These are phyloP conservation scores for Corythucha ciliata DNA, from an alignment of 2,888 invertebrate species.

Conservation along the genomic window DNA sequence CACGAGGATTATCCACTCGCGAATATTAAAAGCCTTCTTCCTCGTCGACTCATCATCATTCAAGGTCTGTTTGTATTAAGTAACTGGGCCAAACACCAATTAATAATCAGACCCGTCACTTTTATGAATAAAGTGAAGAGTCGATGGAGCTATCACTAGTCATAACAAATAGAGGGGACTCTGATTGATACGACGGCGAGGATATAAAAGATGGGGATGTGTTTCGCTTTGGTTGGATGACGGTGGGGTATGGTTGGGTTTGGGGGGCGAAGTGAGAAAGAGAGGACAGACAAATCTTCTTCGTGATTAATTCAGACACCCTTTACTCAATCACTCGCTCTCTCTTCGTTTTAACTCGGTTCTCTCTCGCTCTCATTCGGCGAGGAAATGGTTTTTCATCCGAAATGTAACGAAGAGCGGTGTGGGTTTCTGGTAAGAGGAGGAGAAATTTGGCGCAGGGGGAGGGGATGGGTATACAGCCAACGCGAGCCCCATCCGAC, in stretches of 20 bases:
- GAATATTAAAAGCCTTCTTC: too few relatives aligned
- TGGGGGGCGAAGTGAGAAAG: too few relatives aligned
- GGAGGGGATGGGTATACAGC: background rate
- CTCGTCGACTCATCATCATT: too few relatives aligned
- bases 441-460: constrained; percentile 1
- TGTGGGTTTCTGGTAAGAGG: background rate
- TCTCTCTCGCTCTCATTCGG: background rate
- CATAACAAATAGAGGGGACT: constrained; percentile 1
- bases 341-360: background rate
- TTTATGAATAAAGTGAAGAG: too few relatives aligned
- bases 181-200: constrained; percentile 3
- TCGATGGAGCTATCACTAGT: background rate
- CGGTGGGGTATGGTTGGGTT: too few relatives aligned
- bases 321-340: background rate
- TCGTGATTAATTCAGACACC: constrained; percentile 15
- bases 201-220: too few relatives aligned
- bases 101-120: too few relatives aligned
- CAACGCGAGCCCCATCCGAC: too few relatives aligned
- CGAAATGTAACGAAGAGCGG: background rate
- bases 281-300: constrained; percentile 10
- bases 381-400: background rate
- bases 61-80: too few relatives aligned
- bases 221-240: too few relatives aligned
- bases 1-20: too few relatives aligned
- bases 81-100: too few relatives aligned